A percentile compares a stretch with the other conserved stretches of the same genome.
phyloP scores from a whole-genome alignment of 2,113 vertebrate species.

The Saguinus midas region DNA sequence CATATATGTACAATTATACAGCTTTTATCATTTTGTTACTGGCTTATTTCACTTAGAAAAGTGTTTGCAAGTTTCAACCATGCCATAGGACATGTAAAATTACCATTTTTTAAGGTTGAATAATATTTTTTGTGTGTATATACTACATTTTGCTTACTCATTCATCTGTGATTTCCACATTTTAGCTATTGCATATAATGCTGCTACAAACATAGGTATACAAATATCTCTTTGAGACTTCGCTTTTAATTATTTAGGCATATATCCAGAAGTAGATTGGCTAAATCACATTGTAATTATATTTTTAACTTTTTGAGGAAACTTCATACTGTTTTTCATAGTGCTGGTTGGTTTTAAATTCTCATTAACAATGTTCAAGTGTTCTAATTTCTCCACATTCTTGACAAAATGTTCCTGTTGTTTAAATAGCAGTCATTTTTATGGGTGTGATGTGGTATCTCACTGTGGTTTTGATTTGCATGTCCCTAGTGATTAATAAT shows the following conservation, averaged over 20 bases:
- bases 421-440: neutral
- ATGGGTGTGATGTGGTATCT: neutral
- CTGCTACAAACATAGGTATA: neutral
- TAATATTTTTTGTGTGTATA: neutral
- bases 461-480: no score
- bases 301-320: neutral
- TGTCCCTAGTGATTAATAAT: neutral
- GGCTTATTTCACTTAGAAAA: neutral
- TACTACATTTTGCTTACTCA: neutral
- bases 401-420: neutral
- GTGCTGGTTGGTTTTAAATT: neutral
- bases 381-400: neutral
- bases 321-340: neutral
- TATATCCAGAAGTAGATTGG: no score
- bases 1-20: neutral
- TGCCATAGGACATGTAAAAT: neutral
- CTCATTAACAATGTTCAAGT: neutral
- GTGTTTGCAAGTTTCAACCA: neutral
- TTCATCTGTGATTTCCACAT: neutral
- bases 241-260: no score
- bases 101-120: neutral
- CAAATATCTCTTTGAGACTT: neutral
- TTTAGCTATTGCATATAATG: neutral
- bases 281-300: neutral
- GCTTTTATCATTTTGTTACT: neutral